Percentiles rank a stretch among this genome's conserved stretches.
Conservation (phyloP, 2,797 vertebrate species). For the Artibeus jamaicensis region DNA sequence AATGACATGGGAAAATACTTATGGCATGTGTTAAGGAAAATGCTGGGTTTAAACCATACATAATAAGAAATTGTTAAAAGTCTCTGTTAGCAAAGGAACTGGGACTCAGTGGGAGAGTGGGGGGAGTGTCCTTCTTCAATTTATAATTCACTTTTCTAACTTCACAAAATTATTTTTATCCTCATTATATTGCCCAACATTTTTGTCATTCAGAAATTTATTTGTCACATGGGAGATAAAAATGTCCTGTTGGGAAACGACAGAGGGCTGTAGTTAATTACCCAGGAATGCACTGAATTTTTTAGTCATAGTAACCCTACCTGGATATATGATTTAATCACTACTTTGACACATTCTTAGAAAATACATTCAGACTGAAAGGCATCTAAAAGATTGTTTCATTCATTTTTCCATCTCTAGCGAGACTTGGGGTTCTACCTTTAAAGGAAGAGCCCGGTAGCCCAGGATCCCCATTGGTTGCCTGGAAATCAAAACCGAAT, state of each 20-base stretch:
- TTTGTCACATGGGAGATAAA: background rate
- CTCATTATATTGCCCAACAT: background rate
- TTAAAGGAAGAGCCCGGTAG: background rate
- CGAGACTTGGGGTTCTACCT: background rate
- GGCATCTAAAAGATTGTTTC: background rate
- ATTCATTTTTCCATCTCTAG: background rate
- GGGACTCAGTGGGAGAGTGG: background rate
- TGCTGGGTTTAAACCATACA: background rate
- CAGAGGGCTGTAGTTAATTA: background rate
- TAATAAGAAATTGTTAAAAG: background rate
- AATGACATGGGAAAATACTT: background rate
- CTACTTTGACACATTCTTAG: background rate
- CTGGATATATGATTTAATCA: background rate
- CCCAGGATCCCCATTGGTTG: background rate
- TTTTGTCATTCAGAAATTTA: background rate
- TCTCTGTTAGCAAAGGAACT: background rate
- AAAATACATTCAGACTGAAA: background rate
- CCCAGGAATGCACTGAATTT: background rate
- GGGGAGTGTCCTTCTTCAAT: background rate
- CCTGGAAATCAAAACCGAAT: background rate
- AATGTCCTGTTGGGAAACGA: background rate
- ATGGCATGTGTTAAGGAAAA: background rate
- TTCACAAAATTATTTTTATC: background rate
- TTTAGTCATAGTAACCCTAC: background rate
- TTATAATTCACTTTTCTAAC: background rate